A percentile compares a stretch with the other conserved stretches of the same genome.
phyloP scores from a whole-genome alignment of 2,113 vertebrate species.

The Tupaia tana region DNA sequence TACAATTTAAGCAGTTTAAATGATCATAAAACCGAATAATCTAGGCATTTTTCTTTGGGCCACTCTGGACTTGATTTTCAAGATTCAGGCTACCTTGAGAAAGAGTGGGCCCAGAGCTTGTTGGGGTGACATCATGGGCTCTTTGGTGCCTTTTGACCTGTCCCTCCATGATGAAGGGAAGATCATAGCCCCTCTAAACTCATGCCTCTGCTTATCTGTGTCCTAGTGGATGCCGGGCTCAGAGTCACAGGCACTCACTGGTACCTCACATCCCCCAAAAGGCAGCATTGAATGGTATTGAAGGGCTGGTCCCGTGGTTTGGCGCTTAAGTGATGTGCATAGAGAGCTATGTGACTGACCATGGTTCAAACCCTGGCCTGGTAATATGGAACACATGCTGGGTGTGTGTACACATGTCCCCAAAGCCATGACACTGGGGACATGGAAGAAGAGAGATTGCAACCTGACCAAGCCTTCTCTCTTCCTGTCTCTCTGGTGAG shows the following conservation, averaged over 20 bases:
- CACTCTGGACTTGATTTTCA: not conserved
- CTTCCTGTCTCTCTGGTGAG: no score
- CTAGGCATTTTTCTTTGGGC: not conserved
- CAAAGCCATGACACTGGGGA: no score
- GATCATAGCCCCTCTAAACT: no score
- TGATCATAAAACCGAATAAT: not conserved
- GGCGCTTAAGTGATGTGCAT: no score
- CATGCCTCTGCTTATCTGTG: fast-evolving
- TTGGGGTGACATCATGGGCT: fast-evolving
- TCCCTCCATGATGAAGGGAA: not conserved
- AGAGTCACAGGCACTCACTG: not conserved
- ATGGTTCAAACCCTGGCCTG: no score
- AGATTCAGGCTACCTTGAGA: not conserved
- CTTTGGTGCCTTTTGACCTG: not conserved
- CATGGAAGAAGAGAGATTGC: no score
- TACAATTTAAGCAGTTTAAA: not conserved
- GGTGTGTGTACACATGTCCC: no score
- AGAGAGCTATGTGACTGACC: no score
- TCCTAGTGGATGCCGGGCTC: fast-evolving
- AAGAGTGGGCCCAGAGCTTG: not conserved
- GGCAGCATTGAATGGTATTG: not conserved
- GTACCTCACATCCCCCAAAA: not conserved
- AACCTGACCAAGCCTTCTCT: no score
- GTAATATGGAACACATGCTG: no score
- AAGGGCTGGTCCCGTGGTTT: no score